Evolutionary conservation across 2,113 vertebrate species (phyloP).

Genomic region (Engystomops pustulosus): DNA sequence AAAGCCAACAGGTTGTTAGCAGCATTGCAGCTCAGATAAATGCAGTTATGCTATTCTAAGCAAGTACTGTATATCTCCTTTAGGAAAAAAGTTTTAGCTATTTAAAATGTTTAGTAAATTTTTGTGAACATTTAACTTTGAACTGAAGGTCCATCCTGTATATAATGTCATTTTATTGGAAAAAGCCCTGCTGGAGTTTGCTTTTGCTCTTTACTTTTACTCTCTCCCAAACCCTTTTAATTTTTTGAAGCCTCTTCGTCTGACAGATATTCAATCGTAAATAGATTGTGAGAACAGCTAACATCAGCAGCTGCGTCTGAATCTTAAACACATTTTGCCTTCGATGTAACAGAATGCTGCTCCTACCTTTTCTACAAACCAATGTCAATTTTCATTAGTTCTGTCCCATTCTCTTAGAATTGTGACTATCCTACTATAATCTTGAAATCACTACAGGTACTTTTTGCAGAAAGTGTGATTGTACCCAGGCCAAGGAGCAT

Average conservation of each 20-base stretch:
- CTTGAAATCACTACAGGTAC: too few species aligned
- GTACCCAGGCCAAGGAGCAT: too few species aligned
- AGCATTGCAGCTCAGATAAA: too few species aligned
- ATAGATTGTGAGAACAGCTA: slow-evolving; percentile 39
- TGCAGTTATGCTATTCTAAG: too few species aligned
- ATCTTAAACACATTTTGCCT: slow-evolving; percentile 26
- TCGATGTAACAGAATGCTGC: neutral
- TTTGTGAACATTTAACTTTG: neutral
- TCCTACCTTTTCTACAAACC: slow-evolving; percentile 15
- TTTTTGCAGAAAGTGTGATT: too few species aligned
- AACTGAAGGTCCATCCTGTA: neutral
- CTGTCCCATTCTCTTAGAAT: neutral
- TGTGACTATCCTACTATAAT: neutral
- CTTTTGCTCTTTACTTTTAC: neutral
- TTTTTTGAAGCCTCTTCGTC: slow-evolving; percentile 50
- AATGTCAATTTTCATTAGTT: slow-evolving; percentile 2
- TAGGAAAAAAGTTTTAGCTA: neutral
- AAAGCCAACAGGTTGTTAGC: too few species aligned
- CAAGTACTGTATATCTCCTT: too few species aligned
- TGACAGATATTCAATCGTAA: slow-evolving; percentile 56
- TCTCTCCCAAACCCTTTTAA: neutral
- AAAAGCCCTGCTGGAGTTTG: neutral
- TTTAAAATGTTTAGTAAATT: neutral
- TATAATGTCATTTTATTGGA: neutral
- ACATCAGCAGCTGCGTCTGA: slow-evolving; percentile 33